phyloP scores from a whole-genome alignment of 2,888 invertebrate genomes.

The Hirudinaria manillensis region DNA sequence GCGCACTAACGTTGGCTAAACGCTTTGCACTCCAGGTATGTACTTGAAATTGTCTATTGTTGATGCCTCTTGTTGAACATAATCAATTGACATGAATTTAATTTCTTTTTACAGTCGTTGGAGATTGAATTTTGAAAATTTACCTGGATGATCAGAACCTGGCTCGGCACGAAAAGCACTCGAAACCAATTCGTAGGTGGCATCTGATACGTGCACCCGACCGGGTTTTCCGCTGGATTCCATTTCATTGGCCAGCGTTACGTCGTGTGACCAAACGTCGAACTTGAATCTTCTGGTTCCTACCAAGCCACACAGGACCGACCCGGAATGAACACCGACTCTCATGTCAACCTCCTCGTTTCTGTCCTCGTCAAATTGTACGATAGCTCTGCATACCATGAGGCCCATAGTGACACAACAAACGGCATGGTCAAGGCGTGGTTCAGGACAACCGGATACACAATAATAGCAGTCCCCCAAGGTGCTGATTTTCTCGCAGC shows the following conservation, averaged over 20 bases:
- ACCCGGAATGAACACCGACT: conserved; percentile 90
- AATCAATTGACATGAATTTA: no score
- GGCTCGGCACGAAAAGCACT: conserved; percentile 66
- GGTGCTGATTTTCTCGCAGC: conserved; percentile 94
- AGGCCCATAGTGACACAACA: conserved; percentile 95
- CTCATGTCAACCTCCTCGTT: conserved; percentile 68
- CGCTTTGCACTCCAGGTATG: no score
- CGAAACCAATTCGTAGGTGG: conserved; percentile 75
- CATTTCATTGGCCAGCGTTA: conserved; percentile 87
- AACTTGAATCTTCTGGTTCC: conserved; percentile 91
- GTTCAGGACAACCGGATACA: conserved; percentile 82
- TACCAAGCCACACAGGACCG: conserved; percentile 81
- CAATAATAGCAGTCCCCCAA: conserved; percentile 88
- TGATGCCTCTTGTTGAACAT: no score
- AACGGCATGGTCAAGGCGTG: conserved; percentile 81
- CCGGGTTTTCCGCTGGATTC: conserved; percentile 68
- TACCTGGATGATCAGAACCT: conserved; percentile 75
- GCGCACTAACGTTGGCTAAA: no score
- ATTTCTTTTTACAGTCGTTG: no score
- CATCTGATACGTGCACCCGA: conserved; percentile 84
- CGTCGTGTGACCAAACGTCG: conserved; percentile 97
- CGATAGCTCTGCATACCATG: conserved; percentile 73
- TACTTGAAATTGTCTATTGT: no score
- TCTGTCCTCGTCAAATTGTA: conserved; percentile 78
- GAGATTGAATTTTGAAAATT: neutral